Conservation (phyloP, 92 coral and sea anemone species). For the Heteractis magnifica region DNA sequence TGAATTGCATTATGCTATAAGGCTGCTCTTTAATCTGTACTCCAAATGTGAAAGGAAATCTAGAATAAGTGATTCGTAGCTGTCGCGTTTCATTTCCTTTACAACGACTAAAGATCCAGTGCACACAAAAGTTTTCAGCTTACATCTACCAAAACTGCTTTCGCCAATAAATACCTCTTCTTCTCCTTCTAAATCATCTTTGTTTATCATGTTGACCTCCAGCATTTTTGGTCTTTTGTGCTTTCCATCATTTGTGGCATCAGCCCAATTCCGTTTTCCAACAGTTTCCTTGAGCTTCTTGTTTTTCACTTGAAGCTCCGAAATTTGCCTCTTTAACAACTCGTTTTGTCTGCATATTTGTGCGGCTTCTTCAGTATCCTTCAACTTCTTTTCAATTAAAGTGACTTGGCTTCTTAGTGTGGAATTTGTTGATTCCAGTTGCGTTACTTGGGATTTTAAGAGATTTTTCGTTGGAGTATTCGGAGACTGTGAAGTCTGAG, state of each 20-base stretch:
- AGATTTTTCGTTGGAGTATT: too few relatives aligned
- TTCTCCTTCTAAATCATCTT: constrained; percentile 7
- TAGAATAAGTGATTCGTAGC: constrained; percentile 4
- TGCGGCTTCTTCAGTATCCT: too few relatives aligned
- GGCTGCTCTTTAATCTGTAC: constrained; percentile 31
- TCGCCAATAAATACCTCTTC: constrained; percentile 23
- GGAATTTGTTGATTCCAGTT: too few relatives aligned
- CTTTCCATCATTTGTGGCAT: too few relatives aligned
- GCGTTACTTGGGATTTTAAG: too few relatives aligned
- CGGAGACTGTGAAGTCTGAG: neutral
- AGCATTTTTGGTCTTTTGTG: neutral
- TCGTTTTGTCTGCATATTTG: too few relatives aligned
- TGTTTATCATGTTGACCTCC: constrained; percentile 17
- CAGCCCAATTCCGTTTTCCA: neutral
- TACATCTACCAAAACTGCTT: constrained; percentile 45
- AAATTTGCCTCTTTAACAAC: neutral
- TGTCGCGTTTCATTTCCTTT: constrained; percentile 16
- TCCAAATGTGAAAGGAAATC: constrained; percentile 38
- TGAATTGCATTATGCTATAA: constrained; percentile 27
- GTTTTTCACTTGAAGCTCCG: neutral
- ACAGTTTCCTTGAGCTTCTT: neutral
- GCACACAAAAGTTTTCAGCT: constrained; percentile 6
- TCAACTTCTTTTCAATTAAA: too few relatives aligned
- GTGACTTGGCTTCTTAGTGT: too few relatives aligned
- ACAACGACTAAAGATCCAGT: constrained; percentile 23